Conservation (phyloP, 2,113 vertebrate species). For the Mixornis gularis region DNA sequence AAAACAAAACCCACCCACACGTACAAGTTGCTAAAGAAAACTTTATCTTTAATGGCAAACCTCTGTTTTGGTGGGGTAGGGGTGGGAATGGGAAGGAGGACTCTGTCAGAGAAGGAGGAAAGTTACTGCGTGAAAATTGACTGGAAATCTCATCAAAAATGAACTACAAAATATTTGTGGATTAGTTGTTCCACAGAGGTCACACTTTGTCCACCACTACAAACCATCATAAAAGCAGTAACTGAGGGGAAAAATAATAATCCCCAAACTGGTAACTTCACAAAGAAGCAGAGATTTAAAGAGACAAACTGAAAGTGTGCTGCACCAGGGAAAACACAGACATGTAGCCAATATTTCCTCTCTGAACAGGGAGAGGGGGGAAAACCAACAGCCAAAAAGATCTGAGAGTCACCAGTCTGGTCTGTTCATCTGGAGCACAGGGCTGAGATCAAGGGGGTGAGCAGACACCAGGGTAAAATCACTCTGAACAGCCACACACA, state of each 20-base stretch:
- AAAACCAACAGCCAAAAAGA: background rate
- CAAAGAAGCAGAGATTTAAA: background rate
- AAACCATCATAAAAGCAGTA: background rate
- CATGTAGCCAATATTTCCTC: rapidly evolving
- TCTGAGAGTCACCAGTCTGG: background rate
- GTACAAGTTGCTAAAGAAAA: background rate
- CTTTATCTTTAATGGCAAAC: background rate
- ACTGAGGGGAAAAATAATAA: background rate
- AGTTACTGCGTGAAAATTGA: background rate
- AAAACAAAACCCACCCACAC: background rate
- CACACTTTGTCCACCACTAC: background rate
- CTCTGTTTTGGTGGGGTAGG: background rate
- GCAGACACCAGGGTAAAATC: background rate
- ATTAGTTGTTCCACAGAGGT: background rate
- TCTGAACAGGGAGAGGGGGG: background rate
- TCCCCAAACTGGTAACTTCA: background rate
- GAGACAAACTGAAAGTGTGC: background rate
- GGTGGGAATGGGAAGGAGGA: background rate
- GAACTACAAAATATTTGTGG: background rate
- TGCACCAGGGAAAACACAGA: background rate
- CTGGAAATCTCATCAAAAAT: background rate
- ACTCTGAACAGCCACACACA: background rate
- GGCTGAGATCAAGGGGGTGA: background rate
- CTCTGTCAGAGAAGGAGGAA: background rate
- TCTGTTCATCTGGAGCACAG: background rate